A percentile compares a stretch with the other conserved stretches of the same genome.
Evolutionary conservation across 1,140 invertebrate genomes (phyloP).

Genomic region (Heliconius eleuchia): DNA sequence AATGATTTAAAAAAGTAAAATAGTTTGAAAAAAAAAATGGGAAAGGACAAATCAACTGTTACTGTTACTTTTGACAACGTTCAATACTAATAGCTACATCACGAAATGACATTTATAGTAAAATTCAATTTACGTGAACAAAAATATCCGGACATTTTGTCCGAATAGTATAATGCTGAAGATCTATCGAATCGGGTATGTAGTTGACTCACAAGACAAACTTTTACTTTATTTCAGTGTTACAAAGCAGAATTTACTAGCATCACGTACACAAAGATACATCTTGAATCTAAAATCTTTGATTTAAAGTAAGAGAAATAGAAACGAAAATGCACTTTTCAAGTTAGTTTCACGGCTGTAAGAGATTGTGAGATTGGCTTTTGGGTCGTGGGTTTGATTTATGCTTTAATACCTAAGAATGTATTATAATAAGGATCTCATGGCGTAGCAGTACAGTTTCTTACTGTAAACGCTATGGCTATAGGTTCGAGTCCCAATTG

Average conservation of each 20-base stretch:
- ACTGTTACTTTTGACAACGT: too few species aligned
- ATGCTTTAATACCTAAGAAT: background rate
- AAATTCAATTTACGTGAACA: too few species aligned
- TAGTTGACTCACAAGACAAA: constrained; percentile 29
- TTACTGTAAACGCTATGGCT: background rate
- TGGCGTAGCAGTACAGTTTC: background rate
- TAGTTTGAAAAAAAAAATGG: too few species aligned
- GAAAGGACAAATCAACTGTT: too few species aligned
- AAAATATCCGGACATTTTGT: too few species aligned
- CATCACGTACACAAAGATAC: constrained; percentile 20
- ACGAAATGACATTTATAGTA: too few species aligned
- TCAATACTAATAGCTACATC: too few species aligned
- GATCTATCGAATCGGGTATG: constrained; percentile 6
- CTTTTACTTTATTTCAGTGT: constrained; percentile 29
- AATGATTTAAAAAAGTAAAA: too few species aligned
- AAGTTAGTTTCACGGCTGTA: background rate
- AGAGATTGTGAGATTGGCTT: too few species aligned
- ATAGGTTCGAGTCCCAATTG: background rate
- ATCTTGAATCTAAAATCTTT: constrained; percentile 21
- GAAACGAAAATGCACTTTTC: constrained; percentile 11
- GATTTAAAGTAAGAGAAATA: constrained; percentile 12
- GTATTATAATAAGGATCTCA: background rate
- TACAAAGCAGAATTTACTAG: constrained; percentile 34
- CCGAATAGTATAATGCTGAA: background rate
- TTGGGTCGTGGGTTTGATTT: background rate